Base-by-base conservation (phyloP, 2,113 vertebrate genomes). In the Stigmatopora argus region DNA sequence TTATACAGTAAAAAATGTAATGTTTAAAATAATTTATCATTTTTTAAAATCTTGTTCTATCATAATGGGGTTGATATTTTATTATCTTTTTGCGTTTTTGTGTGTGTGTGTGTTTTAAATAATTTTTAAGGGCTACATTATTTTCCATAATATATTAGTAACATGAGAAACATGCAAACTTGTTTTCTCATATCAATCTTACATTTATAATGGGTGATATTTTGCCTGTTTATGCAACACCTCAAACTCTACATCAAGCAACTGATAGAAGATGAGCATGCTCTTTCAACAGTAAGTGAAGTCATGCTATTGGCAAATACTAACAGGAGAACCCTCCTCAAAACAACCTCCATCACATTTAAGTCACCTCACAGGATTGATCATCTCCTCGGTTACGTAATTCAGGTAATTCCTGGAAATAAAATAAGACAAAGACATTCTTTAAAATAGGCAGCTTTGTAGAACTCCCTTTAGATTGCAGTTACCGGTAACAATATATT, bases 321-420 rank as follows among this genome's bases (percentile, higher is more conserved):
- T 67, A 67, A 58, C 78, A 78, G 68, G 55, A 73, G 21, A 51
- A 65, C 46, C 70, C 70, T 70, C 62, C 51, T 75, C 64, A 74
- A 83, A 63, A 78, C 73, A 84, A 78, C 68, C 71, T 48, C 75
- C 62, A 73, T 64, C 65, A 77, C 76, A 74, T 75, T 78, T 71
- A 81, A 78, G 64, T 86, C 82, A 91, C 90, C 84, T 90, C 81
- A 90, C 88, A 77, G 89, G 90, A 79, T 91, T 79, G 83, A 91
- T 88, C 88, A 91, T 90, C 85, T 91, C 90, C 62, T 89, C 90
- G 0, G 90, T 91, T 2, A 91, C 90, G 18, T 90, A 91, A 66
- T 91, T 91, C 79, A 91, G 79, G 73, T 90, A 91, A 73, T 91
- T 91, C 90, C 90, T 91, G 17, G 62, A 26, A 41, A 55, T 68